Evolutionary conservation across 92 coral and sea anemone genomes (phyloP).

Genomic region (Ricordea florida): DNA sequence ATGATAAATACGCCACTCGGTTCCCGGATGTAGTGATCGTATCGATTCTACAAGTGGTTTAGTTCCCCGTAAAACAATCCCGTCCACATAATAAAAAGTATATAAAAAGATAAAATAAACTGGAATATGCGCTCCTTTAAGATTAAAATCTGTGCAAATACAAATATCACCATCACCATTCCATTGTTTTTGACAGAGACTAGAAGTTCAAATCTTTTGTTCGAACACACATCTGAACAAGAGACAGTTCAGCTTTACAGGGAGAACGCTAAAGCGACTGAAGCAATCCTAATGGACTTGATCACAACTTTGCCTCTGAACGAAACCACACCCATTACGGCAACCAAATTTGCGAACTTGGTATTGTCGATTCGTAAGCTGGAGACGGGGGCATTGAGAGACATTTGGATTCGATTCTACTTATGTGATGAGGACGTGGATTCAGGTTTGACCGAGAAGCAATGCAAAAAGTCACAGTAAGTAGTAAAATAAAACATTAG

Average conservation of each 20-base stretch:
- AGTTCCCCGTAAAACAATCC: no score
- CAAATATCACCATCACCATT: no score
- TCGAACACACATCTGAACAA: neutral
- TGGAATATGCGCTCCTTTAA: no score
- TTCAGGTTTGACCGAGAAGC: conserved; percentile 30
- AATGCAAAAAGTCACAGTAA: conserved; percentile 54
- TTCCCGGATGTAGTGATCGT: no score
- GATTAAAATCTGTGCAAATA: neutral
- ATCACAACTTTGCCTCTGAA: conserved; percentile 32
- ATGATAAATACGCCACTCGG: no score
- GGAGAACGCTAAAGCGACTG: neutral
- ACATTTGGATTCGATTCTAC: conserved; percentile 39
- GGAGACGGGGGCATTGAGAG: conserved; percentile 16
- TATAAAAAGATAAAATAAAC: no score
- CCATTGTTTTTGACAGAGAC: conserved; percentile 2
- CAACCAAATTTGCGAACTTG: conserved; percentile 43
- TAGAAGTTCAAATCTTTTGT: conserved; percentile 20
- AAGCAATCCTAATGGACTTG: conserved; percentile 44
- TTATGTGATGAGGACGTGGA: conserved; percentile 10
- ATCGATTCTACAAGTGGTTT: no score
- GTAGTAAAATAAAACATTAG: neutral
- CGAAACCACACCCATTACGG: conserved; percentile 47
- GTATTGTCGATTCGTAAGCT: conserved; percentile 56
- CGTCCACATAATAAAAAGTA: no score
- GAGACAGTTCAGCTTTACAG: neutral